Percentiles rank a stretch among this genome's conserved stretches.
Evolutionary conservation across 2,113 vertebrate species (phyloP).

Genomic region (Chlamydotis undulata): DNA sequence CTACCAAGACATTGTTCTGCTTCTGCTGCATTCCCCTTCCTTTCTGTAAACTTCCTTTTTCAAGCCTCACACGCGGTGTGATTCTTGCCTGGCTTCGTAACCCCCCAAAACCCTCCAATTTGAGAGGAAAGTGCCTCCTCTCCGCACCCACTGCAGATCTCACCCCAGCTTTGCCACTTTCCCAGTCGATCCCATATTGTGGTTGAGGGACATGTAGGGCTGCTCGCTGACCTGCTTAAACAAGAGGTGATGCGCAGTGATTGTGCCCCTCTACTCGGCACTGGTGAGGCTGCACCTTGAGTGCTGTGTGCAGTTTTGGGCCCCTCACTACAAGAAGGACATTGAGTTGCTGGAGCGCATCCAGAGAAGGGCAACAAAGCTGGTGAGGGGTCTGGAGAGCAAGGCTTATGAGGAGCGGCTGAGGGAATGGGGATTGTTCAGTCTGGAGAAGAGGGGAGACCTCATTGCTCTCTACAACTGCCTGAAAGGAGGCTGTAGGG

Average conservation of each 20-base stretch:
- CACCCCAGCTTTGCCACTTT: background rate
- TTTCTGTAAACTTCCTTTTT: background rate
- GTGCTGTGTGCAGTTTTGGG: too few species aligned
- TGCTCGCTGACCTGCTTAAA: fast-evolving
- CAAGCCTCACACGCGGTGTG: background rate
- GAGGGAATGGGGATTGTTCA: too few species aligned
- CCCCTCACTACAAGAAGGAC: too few species aligned
- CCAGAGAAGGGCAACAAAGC: too few species aligned
- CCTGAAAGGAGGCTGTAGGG: too few species aligned
- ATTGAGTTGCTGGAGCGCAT: too few species aligned
- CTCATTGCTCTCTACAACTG: too few species aligned
- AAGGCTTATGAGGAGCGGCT: too few species aligned
- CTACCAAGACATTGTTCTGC: background rate
- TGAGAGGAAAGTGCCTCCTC: background rate
- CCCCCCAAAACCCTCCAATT: fast-evolving
- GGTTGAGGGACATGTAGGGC: background rate
- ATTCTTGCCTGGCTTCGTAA: background rate
- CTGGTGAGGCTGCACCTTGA: too few species aligned
- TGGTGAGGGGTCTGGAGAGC: too few species aligned
- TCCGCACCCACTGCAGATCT: background rate
- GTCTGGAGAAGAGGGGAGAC: too few species aligned
- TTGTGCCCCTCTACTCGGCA: too few species aligned
- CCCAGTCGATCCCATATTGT: background rate
- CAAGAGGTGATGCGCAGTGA: fast-evolving
- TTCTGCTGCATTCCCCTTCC: background rate